Conservation (phyloP, 1,140 invertebrate species). For the Danaus melanippus region DNA sequence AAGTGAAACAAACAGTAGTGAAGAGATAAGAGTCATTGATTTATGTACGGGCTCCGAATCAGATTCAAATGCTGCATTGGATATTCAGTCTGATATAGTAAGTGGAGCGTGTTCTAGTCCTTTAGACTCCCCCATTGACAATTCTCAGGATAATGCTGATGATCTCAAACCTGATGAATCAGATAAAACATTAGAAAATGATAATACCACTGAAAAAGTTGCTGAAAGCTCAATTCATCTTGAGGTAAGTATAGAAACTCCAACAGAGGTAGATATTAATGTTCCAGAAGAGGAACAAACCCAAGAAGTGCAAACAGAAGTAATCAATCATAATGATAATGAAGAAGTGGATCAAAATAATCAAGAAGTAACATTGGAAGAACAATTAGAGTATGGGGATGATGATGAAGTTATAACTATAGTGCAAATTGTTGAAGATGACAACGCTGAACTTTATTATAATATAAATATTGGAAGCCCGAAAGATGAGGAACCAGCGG, state of each 20-base stretch:
- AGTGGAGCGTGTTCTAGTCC: slow-evolving; percentile 44
- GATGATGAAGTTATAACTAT: slow-evolving; percentile 69
- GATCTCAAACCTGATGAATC: too few species aligned
- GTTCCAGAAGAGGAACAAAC: slow-evolving; percentile 1
- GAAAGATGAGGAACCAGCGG: slow-evolving; percentile 20
- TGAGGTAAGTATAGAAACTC: slow-evolving; percentile 4
- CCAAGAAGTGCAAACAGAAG: slow-evolving; percentile 6
- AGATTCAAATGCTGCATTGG: slow-evolving; percentile 59
- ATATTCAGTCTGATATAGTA: slow-evolving; percentile 48
- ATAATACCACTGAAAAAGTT: too few species aligned
- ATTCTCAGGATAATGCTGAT: slow-evolving; percentile 9
- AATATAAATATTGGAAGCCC: slow-evolving; percentile 59
- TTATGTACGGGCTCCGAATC: slow-evolving; percentile 67
- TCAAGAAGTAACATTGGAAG: slow-evolving; percentile 34
- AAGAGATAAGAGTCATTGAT: slow-evolving; percentile 64
- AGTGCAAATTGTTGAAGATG: slow-evolving; percentile 69
- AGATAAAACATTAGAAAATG: too few species aligned
- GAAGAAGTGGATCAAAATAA: slow-evolving; percentile 12
- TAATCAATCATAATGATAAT: slow-evolving; percentile 7
- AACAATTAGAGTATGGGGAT: slow-evolving; percentile 50
- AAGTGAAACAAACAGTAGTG: slow-evolving; percentile 66
- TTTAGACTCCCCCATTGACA: slow-evolving; percentile 28
- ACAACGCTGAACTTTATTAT: slow-evolving; percentile 59
- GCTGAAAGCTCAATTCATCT: too few species aligned
- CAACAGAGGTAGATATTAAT: slow-evolving; percentile 5